Conservation (phyloP, 1,140 invertebrate species). For the Philaenus spumarius region DNA sequence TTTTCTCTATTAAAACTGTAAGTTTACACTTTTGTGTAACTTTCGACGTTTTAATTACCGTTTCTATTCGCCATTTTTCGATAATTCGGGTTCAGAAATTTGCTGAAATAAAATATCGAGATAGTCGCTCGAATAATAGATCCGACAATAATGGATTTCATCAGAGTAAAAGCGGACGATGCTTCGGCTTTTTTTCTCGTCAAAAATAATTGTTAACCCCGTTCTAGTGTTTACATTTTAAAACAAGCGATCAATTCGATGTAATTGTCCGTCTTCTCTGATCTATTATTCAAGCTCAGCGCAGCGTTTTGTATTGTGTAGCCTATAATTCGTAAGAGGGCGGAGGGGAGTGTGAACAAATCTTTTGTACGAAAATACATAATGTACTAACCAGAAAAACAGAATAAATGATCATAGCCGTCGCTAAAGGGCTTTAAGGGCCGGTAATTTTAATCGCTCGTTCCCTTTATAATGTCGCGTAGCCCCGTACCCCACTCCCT, state of each 20-base stretch:
- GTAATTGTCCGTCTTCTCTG: not conserved
- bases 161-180: too few relatives aligned
- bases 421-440: not conserved
- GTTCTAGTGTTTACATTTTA: not conserved
- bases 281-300: not conserved
- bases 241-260: not conserved
- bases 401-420: not conserved
- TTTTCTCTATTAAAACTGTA: too few relatives aligned
- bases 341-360: not conserved
- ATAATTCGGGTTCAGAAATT: too few relatives aligned
- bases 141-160: too few relatives aligned
- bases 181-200: too few relatives aligned
- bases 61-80: too few relatives aligned
- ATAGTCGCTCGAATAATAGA: too few relatives aligned
- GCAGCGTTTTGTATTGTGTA: not conserved
- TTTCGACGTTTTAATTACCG: too few relatives aligned
- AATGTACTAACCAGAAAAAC: not conserved
- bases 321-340: not conserved
- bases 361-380: conserved; percentile 1
- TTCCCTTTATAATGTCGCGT: not conserved
- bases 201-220: conserved; percentile 1
- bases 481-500: too few relatives aligned
- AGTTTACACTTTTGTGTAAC: too few relatives aligned
- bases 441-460: not conserved
- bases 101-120: too few relatives aligned